Evolutionary conservation across 2,113 vertebrate genomes (phyloP).

Genomic region (Ploceus nigricollis): DNA sequence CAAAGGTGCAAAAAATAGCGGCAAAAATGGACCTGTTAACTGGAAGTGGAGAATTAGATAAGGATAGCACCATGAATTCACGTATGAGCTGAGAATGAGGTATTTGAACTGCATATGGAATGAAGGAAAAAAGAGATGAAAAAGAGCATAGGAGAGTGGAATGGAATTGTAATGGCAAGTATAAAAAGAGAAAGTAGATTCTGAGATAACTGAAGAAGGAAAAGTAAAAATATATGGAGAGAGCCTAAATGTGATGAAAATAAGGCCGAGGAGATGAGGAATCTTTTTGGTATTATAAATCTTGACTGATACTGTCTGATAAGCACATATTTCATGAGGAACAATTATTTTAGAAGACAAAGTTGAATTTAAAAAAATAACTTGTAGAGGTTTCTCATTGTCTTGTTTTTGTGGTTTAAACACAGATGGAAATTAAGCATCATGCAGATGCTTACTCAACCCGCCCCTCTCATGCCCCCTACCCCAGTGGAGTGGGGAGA

Average conservation of each 20-base stretch:
- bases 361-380: not conserved
- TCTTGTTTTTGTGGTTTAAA: not conserved
- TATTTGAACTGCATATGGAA: not conserved
- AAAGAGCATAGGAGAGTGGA: not conserved
- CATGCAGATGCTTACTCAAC: rapidly evolving
- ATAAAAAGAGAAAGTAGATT: not conserved
- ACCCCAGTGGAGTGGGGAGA: not conserved
- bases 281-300: not conserved
- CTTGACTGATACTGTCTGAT: not conserved
- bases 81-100: not conserved
- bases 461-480: too few relatives aligned
- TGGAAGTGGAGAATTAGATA: not conserved
- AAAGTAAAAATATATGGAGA: not conserved
- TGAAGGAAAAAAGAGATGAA: not conserved
- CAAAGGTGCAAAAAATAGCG: not conserved
- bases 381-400: not conserved
- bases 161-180: not conserved
- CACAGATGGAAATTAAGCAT: not conserved
- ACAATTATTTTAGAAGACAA: not conserved
- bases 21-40: not conserved
- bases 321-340: not conserved
- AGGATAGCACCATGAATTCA: not conserved
- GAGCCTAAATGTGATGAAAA: not conserved
- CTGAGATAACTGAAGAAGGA: not conserved
- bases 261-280: not conserved